Evolutionary conservation across 1,140 invertebrate species (phyloP), one percentile per base, ranked within the genome.

Genomic region (Potamilus streckersoni): DNA sequence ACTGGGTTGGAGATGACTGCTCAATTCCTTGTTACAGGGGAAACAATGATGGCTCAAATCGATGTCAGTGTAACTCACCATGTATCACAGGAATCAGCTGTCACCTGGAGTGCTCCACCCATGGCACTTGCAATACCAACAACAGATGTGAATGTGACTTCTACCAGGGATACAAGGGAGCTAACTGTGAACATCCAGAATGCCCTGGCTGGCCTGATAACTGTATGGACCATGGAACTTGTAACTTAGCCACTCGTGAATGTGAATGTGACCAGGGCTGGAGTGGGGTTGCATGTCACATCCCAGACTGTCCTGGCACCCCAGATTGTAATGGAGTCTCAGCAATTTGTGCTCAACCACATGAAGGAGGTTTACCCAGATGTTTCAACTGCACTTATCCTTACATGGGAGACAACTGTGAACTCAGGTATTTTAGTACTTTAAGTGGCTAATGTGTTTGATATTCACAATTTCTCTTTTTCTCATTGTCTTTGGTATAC

Each of bases 1-100:
- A 78, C 3, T 82, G 83, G 83, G 82, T 84, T 63, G 83, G 83
- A 16, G 76, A 65, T 56, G 81, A 80, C 27, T 84, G 83, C 58
- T 70, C 61, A 70, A 78, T 81, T n/a, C 83, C 81, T 6, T 84
- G 83, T 76, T 65, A 80, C 12, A 76, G 82, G 70, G 83, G 83
- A 12, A 70, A 68, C 13, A 82, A 82, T 66, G 31, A 20, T 71
- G 79, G 75, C 15, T 71, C 75, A 49, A 79, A 76, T 56, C 57
- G 62, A 16, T 82, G 81, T 67, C 59, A 31, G 14, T 82, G 81
- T 67, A 19, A 74, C 16, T 57, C 57, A 11, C 58, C 73, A 59
- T 82, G 72, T 60, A 62, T 65, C 71, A 80, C 72, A 67, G 81
- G 81, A 71, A 76, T 73, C 59, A 49, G 81, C 0, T 84, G 83